These are phyloP conservation scores for Psittacula echo DNA, from an alignment of 2,797 vertebrate genomes.

Conservation along the genomic window DNA sequence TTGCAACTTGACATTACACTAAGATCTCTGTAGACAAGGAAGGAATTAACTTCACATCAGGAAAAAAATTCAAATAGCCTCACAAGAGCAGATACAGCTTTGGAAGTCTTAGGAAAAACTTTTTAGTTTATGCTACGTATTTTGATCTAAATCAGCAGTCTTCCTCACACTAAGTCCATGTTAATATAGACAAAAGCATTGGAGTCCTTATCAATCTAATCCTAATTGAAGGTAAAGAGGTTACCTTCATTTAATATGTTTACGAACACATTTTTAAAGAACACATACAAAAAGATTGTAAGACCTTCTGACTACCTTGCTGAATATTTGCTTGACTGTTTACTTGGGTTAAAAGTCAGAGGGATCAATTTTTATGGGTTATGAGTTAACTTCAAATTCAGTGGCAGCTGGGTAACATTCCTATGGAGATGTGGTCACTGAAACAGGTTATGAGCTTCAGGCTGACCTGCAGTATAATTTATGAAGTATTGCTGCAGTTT, in stretches of 20 bases:
- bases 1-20: not conserved
- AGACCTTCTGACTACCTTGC: not conserved
- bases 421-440: not conserved
- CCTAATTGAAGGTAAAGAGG: not conserved
- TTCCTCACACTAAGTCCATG: not conserved
- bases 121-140: fast-evolving
- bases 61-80: not conserved
- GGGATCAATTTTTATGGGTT: not conserved
- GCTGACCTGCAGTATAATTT: not conserved
- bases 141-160: not conserved
- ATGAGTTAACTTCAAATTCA: not conserved
- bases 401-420: not conserved
- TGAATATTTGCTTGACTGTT: not conserved
- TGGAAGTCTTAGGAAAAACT: not conserved
- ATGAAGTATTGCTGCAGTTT: not conserved
- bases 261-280: not conserved
- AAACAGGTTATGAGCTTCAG: not conserved
- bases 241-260: not conserved
- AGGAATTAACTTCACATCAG: not conserved
- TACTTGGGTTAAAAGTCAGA: not conserved
- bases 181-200: not conserved
- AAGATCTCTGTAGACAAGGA: not conserved
- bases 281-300: not conserved
- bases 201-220: not conserved
- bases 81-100: not conserved